These are phyloP conservation scores for Stictocephala bisonia DNA, from an alignment of 2,888 invertebrate species.

Conservation along the genomic window DNA sequence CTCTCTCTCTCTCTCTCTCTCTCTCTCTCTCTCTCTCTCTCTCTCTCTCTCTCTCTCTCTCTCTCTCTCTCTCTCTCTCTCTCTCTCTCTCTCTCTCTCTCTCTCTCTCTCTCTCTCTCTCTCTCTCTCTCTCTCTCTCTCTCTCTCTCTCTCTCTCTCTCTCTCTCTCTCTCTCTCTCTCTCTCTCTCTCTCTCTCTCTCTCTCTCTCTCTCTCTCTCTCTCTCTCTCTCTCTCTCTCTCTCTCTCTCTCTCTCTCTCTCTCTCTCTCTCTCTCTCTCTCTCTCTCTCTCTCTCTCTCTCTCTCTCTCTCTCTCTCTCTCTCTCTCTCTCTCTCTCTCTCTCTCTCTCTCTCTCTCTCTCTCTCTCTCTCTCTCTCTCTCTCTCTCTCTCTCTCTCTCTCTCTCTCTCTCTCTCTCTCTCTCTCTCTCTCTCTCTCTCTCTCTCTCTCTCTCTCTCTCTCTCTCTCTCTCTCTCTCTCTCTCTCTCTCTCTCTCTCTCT, in stretches of 20 bases:
- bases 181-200: conserved; percentile 37
- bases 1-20: conserved; percentile 29
- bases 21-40: conserved; percentile 6
- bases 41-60: conserved; percentile 14
- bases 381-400: conserved; percentile 30
- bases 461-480: conserved; percentile 26
- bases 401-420: conserved; percentile 33
- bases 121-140: background rate
- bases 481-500: conserved; percentile 17
- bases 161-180: conserved; percentile 14
- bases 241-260: conserved; percentile 21
- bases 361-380: conserved; percentile 26
- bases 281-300: conserved; percentile 4
- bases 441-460: conserved; percentile 21
- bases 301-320: conserved; percentile 16
- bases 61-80: conserved; percentile 1
- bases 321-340: conserved; percentile 38
- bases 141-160: background rate
- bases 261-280: background rate
- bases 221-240: conserved; percentile 6
- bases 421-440: conserved; percentile 40
- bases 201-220: background rate
- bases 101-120: conserved; percentile 16
- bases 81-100: conserved; percentile 12
- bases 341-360: conserved; percentile 34